Evolutionary conservation across 2,797 vertebrate species (phyloP).

Genomic region (Rhinoraja longicauda): DNA sequence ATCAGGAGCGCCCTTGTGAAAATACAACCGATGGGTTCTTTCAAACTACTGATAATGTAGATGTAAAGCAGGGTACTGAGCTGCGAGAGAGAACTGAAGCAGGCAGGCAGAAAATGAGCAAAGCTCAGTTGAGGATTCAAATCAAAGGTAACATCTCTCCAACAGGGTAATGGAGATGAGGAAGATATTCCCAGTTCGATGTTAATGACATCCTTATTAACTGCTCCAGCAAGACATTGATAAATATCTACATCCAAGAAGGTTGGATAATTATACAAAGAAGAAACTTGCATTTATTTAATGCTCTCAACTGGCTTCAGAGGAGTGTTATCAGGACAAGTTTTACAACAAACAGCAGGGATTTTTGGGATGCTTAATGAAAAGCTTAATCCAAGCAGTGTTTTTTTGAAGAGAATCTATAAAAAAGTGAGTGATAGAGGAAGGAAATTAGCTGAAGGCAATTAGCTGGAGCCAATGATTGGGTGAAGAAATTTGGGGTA

Average conservation of each 20-base stretch:
- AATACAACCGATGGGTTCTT: neutral
- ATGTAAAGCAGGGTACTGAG: neutral
- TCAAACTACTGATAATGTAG: neutral
- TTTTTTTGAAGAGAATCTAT: neutral
- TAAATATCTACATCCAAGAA: neutral
- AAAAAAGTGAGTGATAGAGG: neutral
- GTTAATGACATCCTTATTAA: constrained; percentile 1
- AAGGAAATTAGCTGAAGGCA: neutral
- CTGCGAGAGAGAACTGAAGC: neutral
- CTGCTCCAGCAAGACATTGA: neutral
- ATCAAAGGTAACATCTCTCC: neutral
- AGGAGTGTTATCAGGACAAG: neutral
- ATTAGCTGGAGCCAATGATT: neutral
- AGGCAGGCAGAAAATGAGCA: constrained; percentile 28
- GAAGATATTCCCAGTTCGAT: neutral
- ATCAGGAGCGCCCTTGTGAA: neutral
- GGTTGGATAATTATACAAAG: neutral
- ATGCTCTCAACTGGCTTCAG: neutral
- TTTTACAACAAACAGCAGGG: neutral
- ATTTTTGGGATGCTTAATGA: neutral
- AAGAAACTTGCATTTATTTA: neutral
- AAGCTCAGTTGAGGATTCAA: neutral
- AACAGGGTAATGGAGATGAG: neutral
- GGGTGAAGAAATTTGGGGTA: neutral
- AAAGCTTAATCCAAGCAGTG: neutral